Conservation (phyloP, 2,797 vertebrate species). For the Rousettus madagascariensis region DNA sequence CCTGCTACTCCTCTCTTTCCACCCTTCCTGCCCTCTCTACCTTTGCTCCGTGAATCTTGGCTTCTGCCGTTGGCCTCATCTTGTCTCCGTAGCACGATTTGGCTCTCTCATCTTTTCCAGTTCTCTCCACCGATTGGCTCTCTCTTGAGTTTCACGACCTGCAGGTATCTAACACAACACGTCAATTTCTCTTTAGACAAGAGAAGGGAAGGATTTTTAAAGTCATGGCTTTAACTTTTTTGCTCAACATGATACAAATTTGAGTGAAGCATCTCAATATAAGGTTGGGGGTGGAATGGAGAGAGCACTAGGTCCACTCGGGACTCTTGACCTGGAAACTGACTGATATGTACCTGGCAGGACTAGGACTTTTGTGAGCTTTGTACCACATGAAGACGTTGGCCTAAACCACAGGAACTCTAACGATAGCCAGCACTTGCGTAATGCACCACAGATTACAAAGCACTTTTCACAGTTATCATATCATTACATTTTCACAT, state of each 20-base stretch:
- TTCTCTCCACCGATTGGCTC: neutral
- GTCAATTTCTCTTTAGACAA: neutral
- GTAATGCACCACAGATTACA: neutral
- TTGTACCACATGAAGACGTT: neutral
- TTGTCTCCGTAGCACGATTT: neutral
- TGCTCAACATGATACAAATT: neutral
- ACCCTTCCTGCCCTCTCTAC: fast-evolving
- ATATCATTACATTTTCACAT: neutral
- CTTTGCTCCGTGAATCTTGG: neutral
- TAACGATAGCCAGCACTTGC: neutral
- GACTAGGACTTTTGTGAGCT: neutral
- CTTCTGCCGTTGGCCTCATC: neutral
- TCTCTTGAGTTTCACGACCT: neutral
- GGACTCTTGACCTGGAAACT: neutral
- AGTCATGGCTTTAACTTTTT: neutral
- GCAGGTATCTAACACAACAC: neutral
- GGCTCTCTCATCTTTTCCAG: neutral
- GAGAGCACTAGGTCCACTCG: neutral
- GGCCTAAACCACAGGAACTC: neutral
- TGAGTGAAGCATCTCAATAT: neutral
- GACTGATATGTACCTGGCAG: neutral
- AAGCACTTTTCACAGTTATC: neutral
- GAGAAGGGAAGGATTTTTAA: neutral
- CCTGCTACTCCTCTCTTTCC: neutral
- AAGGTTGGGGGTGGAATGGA: neutral